Evolutionary conservation across 2,888 invertebrate genomes (phyloP), one percentile per base, ranked within the genome.

Genomic region (Eurytoma adleriae): DNA sequence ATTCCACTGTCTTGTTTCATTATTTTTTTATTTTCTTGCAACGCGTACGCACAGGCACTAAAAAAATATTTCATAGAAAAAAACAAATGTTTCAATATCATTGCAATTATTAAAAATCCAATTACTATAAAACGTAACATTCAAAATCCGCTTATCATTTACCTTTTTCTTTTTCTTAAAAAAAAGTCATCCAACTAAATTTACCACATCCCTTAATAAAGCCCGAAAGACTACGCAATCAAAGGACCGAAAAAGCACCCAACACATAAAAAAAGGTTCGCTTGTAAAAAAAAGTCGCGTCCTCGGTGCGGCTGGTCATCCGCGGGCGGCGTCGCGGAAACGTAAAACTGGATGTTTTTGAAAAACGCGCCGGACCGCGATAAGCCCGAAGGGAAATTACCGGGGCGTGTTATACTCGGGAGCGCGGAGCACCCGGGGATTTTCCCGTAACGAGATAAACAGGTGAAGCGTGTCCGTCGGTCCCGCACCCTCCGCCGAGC

Each of bases 391-490:
- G 74, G 74, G 74, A 74, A 74, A 74, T 74, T 74, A 74, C 66
- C n/a, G 0, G 62, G 4, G 40, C n/a, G 20, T 50, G 48, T 40
- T 10, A 16, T 48, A 20, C 56, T 56, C 24, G 48, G 30, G 13
- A 30, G 72, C n/a, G n/a, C n/a, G 18, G 30, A 18, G 57, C 67
- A 50, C 74, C 64, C 67, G 16, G 76, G 76, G 62, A 69, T 69
- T 69, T 40, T 14, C n/a, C 24, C 68, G 77, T 77, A 77, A 77
- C 69, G 77, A 64, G 77, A 77, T 77, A 62, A 77, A 66, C 66
- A 59, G 71, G 71, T 59, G 71, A 66, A 62, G 71, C 66, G 71
- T 71, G 52, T 18, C 52, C 3, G 30, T 57, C 52, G 13, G 18
- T 57, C n/a, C n/a, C 18, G 16, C 18, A 16, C 57, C 18, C 57